Evolutionary conservation across 2,797 vertebrate species (phyloP), one percentile per base, ranked within the genome.

Genomic region (Lophotriccus pileatus): DNA sequence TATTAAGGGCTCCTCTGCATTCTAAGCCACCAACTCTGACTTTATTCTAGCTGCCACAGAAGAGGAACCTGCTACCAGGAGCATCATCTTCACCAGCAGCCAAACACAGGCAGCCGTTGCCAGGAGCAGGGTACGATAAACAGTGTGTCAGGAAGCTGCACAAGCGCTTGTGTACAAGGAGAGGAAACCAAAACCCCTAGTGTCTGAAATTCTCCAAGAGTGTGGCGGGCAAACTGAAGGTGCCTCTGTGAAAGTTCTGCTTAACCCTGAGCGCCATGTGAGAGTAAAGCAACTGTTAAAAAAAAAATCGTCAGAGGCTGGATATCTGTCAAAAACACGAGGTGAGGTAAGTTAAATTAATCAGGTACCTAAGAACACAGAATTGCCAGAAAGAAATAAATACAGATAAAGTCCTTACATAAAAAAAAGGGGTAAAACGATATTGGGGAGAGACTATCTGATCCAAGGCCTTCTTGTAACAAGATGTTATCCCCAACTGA

Each of bases 161-260:
- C 3, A 21, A 46, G 39, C 72, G 6, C 15, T 68, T 55, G 22
- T 21, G 10, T 32, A 10, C 23, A 39, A 81, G 24, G 39, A 4
- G 4, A 86, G 14, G 19, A 58, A 72, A 68, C 3, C 1, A 4
- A 78, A 74, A 34, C 4, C 6, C 16, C 10, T 0, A 21, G 39
- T n/a, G 28, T 23, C 36, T 86, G 47, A 59, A 88, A 70, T 0
- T 2, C 28, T 3, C 2, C 28, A 16, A 20, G 50, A 69, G 5
- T 4, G 21, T 41, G 41, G 24, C 52, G 77, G 30, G 44, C 12
- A 84, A 59, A 52, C 5, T 60, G 55, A 46, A 77, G 37, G 12
- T 32, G 37, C 12, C 25, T 1, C 1, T 39, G 21, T 3, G 2
- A 0, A 0, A 56, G 34, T 16, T 21, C 2, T 63, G 14, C 23